Base-by-base conservation (phyloP, 2,113 vertebrate species). In the Scytalopus superciliaris region DNA sequence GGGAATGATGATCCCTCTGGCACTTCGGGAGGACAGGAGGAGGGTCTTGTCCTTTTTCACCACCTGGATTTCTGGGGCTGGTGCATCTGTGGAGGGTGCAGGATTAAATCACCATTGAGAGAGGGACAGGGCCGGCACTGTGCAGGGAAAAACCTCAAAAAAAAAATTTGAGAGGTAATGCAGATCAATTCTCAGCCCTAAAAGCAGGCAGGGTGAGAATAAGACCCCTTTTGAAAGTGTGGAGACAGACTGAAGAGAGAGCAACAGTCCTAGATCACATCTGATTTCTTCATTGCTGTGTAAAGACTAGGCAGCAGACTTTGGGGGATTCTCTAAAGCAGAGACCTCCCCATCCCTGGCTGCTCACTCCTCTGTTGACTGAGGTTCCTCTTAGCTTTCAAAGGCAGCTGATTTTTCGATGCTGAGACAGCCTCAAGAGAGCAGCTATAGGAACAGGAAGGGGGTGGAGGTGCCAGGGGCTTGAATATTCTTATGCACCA, bases 251-350 rank as follows among this genome's bases (percentile, higher is more conserved):
- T 30, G 52, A 92, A 64, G 16, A 37, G 25, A 62, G 4, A 59
- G 47, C 23, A 50, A n/a, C 0, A 2, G 40, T 39, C n/a, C n/a
- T 62, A 31, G 31, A 15, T 92, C 33, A 31, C 0, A 1, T 62
- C 75, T 83, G 63, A 59, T 55, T 66, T 37, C 55, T 84, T 39
- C 6, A 0, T 45, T 93, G 42, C 40, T 59, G 8, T 42, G 8
- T 31, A 62, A 77, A 5, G 0, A 39, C 42, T 62, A 59, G 13
- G 28, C 45, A 77, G 14, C 13, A 57, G 31, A 82, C 73, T 94
- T 90, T 30, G 50, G 18, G n/a, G 39, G 39, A 83, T 42, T 88
- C 27, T 21, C 42, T 70, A 73, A 83, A 91, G 90, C 70, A 53
- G 31, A 90, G 5, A 85, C 14, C 1, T 83, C 35, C 42, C 35